Base-by-base conservation (phyloP, 2,113 vertebrate genomes). In the Chaenocephalus aceratus region DNA sequence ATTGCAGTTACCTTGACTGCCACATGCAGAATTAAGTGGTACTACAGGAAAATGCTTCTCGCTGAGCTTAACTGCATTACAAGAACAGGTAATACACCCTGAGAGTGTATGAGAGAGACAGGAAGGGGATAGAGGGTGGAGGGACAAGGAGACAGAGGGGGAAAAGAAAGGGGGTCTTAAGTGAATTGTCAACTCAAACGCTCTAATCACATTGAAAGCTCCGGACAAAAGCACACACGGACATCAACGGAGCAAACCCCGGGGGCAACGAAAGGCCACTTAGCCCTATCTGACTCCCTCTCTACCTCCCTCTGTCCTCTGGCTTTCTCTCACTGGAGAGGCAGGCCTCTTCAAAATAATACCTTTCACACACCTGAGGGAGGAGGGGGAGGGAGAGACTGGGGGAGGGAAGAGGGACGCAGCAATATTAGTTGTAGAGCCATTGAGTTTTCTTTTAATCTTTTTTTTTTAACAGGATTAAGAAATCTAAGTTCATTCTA, bases 121-220 rank as follows among this genome's bases (percentile, higher is more conserved):
- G 84, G 44, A 41, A 80, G 82, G 49, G 75, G 61, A 81, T 26
- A 74, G 56, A 66, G 57, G 73, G 46, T 65, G 52, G 58, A 77
- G 79, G 72, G 64, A 74, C 23, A 36, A 68, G 69, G 67, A 58
- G 74, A 64, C 59, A 54, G 23, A 64, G 76, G 79, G 71, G 67
- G 46, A 65, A 74, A 9, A 76, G 61, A 89, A 85, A 83, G 69
- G 60, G 68, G 78, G 88, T 86, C 84, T 93, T 97, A 97, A 97
- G 97, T 97, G 96, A 99, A 97, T 97, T 96, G 90, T 92, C 95
- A 94, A 96, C 96, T 96, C 94, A 95, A 96, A 96, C 92, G 95
- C 96, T 96, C 96, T 97, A 98, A 98, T 98, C 97, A 97, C 93
- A 96, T 95, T 97, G 97, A 98, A 98, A 98, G 97, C 96, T 94